Evolutionary conservation across 2,113 vertebrate species (phyloP).

Genomic region (Turdus rufiventris): DNA sequence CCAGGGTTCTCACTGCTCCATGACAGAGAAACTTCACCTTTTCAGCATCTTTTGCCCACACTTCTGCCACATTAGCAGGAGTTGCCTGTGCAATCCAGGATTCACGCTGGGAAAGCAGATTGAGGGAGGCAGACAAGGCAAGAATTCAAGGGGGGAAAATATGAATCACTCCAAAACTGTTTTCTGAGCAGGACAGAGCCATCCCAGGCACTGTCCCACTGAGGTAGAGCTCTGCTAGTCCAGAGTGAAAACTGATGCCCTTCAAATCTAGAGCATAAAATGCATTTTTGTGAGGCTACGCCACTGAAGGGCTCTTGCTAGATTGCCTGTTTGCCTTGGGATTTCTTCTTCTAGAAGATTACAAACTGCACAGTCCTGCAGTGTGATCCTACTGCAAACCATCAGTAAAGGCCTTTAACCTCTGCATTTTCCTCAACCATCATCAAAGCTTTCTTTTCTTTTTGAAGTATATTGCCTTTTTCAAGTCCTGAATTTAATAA

Average conservation of each 20-base stretch:
- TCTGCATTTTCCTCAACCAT: not conserved
- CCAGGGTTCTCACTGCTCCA: not conserved
- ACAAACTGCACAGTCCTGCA: not conserved
- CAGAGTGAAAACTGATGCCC: not conserved
- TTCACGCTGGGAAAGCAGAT: not conserved
- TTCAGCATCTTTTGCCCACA: not conserved
- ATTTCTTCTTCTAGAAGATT: not conserved
- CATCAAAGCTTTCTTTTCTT: not conserved
- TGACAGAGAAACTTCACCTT: not conserved
- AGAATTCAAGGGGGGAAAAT: not conserved
- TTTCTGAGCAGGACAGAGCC: not conserved
- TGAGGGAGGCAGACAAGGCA: not conserved
- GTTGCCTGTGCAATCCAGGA: not conserved
- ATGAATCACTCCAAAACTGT: not conserved
- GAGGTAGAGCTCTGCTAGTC: not conserved
- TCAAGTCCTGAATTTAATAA: not conserved
- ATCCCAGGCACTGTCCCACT: not conserved
- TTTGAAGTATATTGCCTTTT: not conserved
- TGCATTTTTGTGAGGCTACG: not conserved
- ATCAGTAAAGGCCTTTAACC: not conserved
- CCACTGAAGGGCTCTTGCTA: not conserved
- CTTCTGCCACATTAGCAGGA: not conserved
- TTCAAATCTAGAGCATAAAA: not conserved
- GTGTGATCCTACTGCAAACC: not conserved
- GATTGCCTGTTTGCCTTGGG: fast-evolving